Conservation (phyloP, 92 coral and sea anemone genomes). For the Phenganax stokvisi region DNA sequence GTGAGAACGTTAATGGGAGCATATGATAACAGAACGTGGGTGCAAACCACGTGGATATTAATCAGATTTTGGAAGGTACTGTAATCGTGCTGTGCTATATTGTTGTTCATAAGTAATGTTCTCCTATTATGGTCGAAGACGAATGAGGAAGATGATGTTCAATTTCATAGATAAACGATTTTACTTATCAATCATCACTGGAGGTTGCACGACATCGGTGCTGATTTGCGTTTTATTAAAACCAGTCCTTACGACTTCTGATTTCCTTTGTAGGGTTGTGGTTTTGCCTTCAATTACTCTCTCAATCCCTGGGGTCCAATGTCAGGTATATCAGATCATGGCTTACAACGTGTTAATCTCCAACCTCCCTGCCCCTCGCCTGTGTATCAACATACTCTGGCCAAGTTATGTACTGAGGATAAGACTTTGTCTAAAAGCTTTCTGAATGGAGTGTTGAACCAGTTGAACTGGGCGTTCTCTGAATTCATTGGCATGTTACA, state of each 20-base stretch:
- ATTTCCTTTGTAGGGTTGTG: conserved; percentile 69
- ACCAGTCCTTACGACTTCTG: background rate
- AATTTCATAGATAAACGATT: too few relatives aligned
- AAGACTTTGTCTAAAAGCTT: conserved; percentile 74
- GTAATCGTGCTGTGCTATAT: too few relatives aligned
- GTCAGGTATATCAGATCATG: conserved; percentile 38
- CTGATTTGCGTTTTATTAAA: background rate
- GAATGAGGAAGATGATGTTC: background rate
- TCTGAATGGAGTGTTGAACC: conserved; percentile 87
- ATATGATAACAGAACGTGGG: conserved; percentile 94
- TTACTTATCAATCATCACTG: background rate
- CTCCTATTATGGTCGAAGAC: background rate
- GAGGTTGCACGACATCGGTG: background rate
- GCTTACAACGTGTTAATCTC: conserved; percentile 69
- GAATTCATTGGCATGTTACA: conserved; percentile 98
- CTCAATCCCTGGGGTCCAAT: conserved; percentile 8
- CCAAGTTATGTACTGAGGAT: conserved; percentile 67
- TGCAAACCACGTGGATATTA: conserved; percentile 95
- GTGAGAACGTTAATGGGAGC: conserved; percentile 83
- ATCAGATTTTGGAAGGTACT: conserved; percentile 93
- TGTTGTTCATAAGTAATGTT: too few relatives aligned
- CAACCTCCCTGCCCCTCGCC: conserved; percentile 83
- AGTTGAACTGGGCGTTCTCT: conserved; percentile 97
- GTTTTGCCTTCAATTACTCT: conserved; percentile 91
- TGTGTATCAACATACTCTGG: conserved; percentile 62